phyloP scores from a whole-genome alignment of 37 sponge, comb jelly and placozoan genomes.

The Halisarca cf. caerulea region DNA sequence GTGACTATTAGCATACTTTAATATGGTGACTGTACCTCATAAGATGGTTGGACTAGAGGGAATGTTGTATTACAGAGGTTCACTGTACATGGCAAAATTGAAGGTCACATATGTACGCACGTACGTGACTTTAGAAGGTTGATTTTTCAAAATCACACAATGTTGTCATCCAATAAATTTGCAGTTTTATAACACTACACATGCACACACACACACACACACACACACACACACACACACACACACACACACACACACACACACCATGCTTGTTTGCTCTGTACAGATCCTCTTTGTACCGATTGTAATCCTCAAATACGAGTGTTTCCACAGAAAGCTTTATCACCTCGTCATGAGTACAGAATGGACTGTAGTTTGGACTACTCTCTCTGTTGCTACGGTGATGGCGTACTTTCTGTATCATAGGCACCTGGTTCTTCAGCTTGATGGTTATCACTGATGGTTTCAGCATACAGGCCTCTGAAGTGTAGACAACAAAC shows the following conservation, averaged over 20 bases:
- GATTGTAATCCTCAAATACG: conserved; percentile 53
- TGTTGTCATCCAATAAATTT: too few relatives aligned
- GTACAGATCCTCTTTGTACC: conserved; percentile 48
- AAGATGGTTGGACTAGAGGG: too few relatives aligned
- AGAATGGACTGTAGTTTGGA: neutral
- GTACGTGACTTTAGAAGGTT: too few relatives aligned
- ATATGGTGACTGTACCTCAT: too few relatives aligned
- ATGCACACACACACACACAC: too few relatives aligned
- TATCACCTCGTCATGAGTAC: conserved; percentile 36
- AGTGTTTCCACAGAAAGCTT: conserved; percentile 77
- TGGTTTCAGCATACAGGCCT: conserved; percentile 73
- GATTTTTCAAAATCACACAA: too few relatives aligned
- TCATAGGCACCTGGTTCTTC: conserved; percentile 65
- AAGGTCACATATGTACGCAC: too few relatives aligned
- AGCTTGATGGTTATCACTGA: conserved; percentile 54
- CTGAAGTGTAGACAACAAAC: conserved; percentile 18
- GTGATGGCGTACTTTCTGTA: conserved; percentile 36
- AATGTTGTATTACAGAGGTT: neutral
- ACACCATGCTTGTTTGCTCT: conserved; percentile 54
- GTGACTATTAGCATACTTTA: too few relatives aligned
- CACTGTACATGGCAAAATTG: too few relatives aligned
- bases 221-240: too few relatives aligned
- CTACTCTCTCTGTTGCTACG: neutral
- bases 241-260: too few relatives aligned
- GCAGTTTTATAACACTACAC: too few relatives aligned